Percentiles rank a stretch among this genome's conserved stretches.
Conservation (phyloP, 2,888 invertebrate genomes). For the Camponotus fellah region DNA sequence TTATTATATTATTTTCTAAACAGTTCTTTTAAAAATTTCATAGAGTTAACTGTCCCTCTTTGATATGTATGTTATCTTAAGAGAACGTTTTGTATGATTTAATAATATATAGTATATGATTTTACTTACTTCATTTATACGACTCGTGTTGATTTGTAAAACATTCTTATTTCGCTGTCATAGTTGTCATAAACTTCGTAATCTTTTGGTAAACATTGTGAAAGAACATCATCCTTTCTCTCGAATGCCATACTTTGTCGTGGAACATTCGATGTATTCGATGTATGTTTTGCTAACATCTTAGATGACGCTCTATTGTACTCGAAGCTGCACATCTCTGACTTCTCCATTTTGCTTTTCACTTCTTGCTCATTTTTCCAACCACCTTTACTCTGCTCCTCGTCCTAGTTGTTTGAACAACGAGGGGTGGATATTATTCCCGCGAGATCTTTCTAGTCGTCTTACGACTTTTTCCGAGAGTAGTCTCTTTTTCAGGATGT, state of each 20-base stretch:
- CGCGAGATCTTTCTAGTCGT: constrained; percentile 49
- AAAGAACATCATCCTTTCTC: constrained; percentile 15
- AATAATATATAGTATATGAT: neutral
- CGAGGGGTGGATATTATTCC: constrained; percentile 48
- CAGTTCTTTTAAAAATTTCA: neutral
- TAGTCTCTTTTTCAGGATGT: constrained; percentile 17
- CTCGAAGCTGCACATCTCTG: constrained; percentile 27
- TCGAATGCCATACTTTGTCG: constrained; percentile 18
- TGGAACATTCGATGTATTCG: constrained; percentile 50
- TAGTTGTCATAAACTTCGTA: neutral
- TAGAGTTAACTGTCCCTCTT: neutral
- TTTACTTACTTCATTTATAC: neutral
- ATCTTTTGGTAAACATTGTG: constrained; percentile 21
- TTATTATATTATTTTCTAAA: neutral
- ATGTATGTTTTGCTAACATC: constrained; percentile 52
- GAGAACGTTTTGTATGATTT: neutral
- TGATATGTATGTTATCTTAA: neutral
- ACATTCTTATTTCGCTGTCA: neutral
- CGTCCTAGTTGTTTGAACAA: constrained; percentile 51
- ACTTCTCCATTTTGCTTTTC: constrained; percentile 42
- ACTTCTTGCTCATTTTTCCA: constrained; percentile 40
- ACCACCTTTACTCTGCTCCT: constrained; percentile 5
- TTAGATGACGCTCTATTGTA: constrained; percentile 49
- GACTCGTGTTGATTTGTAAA: neutral
- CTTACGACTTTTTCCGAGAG: constrained; percentile 35